Base-by-base conservation (phyloP, 2,113 vertebrate species). In the Burhinus oedicnemus region DNA sequence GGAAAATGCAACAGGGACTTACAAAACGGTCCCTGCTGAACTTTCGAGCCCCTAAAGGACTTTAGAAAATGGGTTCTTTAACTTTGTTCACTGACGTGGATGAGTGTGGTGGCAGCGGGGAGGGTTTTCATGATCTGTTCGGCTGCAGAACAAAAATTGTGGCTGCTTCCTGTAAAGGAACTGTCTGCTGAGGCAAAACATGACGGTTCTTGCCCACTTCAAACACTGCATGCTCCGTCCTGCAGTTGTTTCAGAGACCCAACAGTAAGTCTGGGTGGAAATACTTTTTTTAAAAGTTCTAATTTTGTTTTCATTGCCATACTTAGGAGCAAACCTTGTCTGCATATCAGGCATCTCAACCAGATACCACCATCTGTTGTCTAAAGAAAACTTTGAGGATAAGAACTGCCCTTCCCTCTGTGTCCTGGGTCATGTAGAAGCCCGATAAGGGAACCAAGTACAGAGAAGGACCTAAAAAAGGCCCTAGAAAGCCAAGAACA, bases 141-240 rank as follows among this genome's bases (percentile, higher is more conserved):
- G 7, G 51, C 44, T 91, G 68, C 61, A 84, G 65, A 94, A 92
- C 61, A 82, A 91, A 89, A 84, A 40, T 72, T 62, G 68, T 77
- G 82, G 49, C 23, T 49, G 77, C 20, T 97, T 97, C 96, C 93
- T 96, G 83, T 90, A 68, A 95, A 88, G 68, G 38, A 95, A 23
- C 77, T 0, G 0, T 57, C 61, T 60, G 61, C 74, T 87, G 77
- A 93, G 69, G 40, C 65, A 96, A 95, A 93, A 87, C 58, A 9
- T 3, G 30, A 92, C 7, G 3, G 44, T 36, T 36, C 0, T 2
- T 65, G 76, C 86, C 91, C 65, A 72, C 83, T 90, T 93, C 90
- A 97, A 96, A 90, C 5, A 3, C 40, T 9, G 11, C 0, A 0
- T 0, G 0, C 47, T 82, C 51, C 1, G n/a, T 89, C 61, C 69